Evolutionary conservation across 2,888 invertebrate species (phyloP), one percentile per base, ranked within the genome.

Genomic region (Cepaea hortensis): DNA sequence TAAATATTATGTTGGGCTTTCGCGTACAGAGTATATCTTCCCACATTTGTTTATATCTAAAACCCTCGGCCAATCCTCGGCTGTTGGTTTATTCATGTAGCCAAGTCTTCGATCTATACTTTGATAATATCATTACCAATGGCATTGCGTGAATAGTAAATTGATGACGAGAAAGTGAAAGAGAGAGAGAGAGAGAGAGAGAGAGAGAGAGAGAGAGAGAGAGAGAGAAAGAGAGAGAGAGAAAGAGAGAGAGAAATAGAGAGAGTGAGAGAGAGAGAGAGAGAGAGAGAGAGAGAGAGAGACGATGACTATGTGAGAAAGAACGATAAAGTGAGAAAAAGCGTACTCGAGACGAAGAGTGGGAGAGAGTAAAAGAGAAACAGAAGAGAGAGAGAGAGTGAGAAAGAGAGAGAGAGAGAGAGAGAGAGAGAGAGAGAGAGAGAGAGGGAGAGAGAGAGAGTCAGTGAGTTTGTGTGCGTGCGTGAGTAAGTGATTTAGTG

Each of bases 311-410:
- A 76, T 62, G 55, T 65, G 18, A 46, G 76, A 55, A 68, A 76
- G 46, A 81, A 61, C 35, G 75, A 82, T n/a, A 72, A 82, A 46
- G 35, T 61, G 73, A 82, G 46, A 70, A 82, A 82, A 23, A 76
- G 68, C 5, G 61, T 61, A 61, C 50, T 55, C 61, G 3, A 80
- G 80, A 55, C 50, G 80, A 80, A 80, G 80, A 80, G 6, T 18
- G 61, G 62, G 77, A 77, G 62, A 50, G 23, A 77, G 77, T 62
- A 85, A 65, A 77, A 85, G 85, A 77, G 79, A 79, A 77, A 85
- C 55, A 77, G 79, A 79, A 77, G 79, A 62, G 79, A 77, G 85
- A 79, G n/a, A 72, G 70, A 77, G 76, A 23, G 79, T 68, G 79
- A 77, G 85, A 35, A 1, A 85, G 62, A n/a, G 79, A 77, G 77